These are phyloP conservation scores for Drosophila saltans DNA, from an alignment of 1,140 invertebrate species.

Conservation along the genomic window DNA sequence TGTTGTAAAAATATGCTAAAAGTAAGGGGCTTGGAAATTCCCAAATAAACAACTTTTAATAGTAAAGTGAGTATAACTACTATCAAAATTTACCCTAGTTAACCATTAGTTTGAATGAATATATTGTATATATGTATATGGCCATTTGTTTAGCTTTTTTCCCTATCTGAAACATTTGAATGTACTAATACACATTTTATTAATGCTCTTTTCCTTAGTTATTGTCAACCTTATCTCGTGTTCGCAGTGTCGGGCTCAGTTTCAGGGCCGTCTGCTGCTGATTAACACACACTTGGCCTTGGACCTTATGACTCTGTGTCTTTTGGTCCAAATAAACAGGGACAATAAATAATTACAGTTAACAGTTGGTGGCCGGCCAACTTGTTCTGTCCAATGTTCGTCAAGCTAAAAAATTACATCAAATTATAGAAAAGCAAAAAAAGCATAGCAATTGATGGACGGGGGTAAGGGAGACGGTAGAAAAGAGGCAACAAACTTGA, in stretches of 20 bases:
- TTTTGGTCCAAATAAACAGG: slow-evolving; percentile 38
- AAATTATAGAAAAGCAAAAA: slow-evolving; percentile 58
- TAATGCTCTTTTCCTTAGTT: background rate
- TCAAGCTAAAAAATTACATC: slow-evolving; percentile 68
- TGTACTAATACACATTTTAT: too few relatives aligned
- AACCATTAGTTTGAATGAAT: too few relatives aligned
- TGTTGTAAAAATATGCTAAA: too few relatives aligned
- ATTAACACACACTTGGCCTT: slow-evolving; percentile 76
- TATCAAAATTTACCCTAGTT: too few relatives aligned
- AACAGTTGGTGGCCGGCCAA: slow-evolving; percentile 55
- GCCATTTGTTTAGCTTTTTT: too few relatives aligned
- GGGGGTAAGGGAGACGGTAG: background rate
- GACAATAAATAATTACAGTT: slow-evolving; percentile 69
- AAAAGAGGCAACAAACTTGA: slow-evolving; percentile 49
- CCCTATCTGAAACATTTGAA: too few relatives aligned
- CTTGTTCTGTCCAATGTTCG: slow-evolving; percentile 40
- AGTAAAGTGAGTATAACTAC: too few relatives aligned
- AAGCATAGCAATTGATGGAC: slow-evolving; percentile 1
- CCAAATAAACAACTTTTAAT: too few relatives aligned
- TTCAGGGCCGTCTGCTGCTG: slow-evolving; percentile 60
- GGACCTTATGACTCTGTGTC: slow-evolving; percentile 26
- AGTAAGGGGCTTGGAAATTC: too few relatives aligned
- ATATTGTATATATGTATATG: too few relatives aligned
- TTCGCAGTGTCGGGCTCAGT: slow-evolving; percentile 15
- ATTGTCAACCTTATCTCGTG: background rate